Conservation (phyloP, 2,888 invertebrate species). For the Drosophila mulleri region DNA sequence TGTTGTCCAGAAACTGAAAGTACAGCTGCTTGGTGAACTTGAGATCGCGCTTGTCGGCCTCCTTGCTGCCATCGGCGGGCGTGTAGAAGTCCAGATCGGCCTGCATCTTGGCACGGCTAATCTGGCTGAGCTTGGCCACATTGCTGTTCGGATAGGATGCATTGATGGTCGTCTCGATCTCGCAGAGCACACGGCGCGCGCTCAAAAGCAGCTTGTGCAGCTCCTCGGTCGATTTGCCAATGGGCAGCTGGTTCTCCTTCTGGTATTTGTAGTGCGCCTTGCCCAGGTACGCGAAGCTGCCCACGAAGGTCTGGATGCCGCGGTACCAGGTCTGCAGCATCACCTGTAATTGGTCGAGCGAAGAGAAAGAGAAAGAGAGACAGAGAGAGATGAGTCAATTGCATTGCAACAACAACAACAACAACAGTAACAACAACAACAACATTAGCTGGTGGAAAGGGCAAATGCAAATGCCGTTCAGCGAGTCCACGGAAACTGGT, state of each 20-base stretch:
- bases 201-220: slow-evolving; percentile 73
- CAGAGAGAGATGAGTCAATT: background rate
- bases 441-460: background rate
- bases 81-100: slow-evolving; percentile 71
- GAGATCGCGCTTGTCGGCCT: slow-evolving; percentile 61
- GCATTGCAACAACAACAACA: background rate
- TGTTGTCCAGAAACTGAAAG: slow-evolving; percentile 62
- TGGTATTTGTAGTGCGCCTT: slow-evolving; percentile 75
- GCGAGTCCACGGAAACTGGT: slow-evolving; percentile 52
- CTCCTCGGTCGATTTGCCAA: slow-evolving; percentile 63
- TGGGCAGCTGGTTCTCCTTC: slow-evolving; percentile 49
- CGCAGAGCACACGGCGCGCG: slow-evolving; percentile 80
- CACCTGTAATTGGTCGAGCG: slow-evolving; percentile 68
- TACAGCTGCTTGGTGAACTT: slow-evolving; percentile 76
- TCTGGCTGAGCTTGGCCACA: slow-evolving; percentile 56
- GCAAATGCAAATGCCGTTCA: slow-evolving; percentile 47
- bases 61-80: slow-evolving; percentile 53
- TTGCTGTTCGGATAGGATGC: slow-evolving; percentile 62
- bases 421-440: background rate
- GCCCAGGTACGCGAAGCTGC: slow-evolving; percentile 78
- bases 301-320: slow-evolving; percentile 81
- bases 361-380: slow-evolving; percentile 4
- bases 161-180: slow-evolving; percentile 83
- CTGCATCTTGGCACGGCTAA: slow-evolving; percentile 56
- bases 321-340: slow-evolving; percentile 82